phyloP scores from a whole-genome alignment of 2,888 invertebrate species.

The Ptychoptera albimana region DNA sequence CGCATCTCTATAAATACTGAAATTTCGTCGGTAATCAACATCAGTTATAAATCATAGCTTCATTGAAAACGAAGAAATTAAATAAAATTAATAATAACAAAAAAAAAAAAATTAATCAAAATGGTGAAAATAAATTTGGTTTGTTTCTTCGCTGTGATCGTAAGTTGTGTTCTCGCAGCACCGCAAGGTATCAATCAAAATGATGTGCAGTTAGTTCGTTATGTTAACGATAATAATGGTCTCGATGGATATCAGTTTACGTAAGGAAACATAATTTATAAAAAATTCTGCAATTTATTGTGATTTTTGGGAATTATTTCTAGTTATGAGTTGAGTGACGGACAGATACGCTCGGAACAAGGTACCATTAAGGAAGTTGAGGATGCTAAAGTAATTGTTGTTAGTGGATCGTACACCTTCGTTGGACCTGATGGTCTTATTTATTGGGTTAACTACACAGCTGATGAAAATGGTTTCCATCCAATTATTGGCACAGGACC shows the following conservation, averaged over 20 bases:
- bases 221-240: constrained; percentile 3
- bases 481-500: constrained; percentile 10
- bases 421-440: constrained; percentile 15
- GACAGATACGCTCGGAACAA: constrained; percentile 9
- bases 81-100: too few species aligned
- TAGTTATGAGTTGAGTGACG: constrained; percentile 11
- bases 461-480: constrained; percentile 16
- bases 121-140: not conserved
- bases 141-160: not conserved
- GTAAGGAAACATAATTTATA: not conserved
- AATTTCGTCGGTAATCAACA: too few species aligned
- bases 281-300: not conserved
- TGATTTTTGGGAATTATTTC: not conserved
- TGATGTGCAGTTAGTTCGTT: constrained; percentile 5
- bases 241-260: constrained; percentile 6
- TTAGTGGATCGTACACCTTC: constrained; percentile 17
- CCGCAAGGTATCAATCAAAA: constrained; percentile 1
- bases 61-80: too few species aligned
- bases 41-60: too few species aligned
- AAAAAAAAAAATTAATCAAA: too few species aligned
- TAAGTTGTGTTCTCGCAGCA: constrained; percentile 1
- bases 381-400: constrained; percentile 14
- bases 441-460: constrained; percentile 18
- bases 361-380: constrained; percentile 8
- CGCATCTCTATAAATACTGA: too few species aligned